A percentile compares a stretch with the other conserved stretches of the same genome.
Conservation (phyloP, 2,113 vertebrate species). For the Pseudorasbora parva region DNA sequence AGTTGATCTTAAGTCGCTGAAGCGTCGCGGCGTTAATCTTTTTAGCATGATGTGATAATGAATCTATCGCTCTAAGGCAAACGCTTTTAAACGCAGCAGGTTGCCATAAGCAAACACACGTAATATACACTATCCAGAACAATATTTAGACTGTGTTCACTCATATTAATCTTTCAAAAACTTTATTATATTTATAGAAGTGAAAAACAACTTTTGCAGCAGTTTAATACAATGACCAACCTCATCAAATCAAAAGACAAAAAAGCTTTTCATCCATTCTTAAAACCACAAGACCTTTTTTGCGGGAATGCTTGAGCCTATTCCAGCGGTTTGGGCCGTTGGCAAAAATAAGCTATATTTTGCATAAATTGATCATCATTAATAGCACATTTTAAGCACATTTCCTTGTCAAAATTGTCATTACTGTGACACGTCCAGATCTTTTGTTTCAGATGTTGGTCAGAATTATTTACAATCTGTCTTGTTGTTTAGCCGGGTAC, state of each 20-base stretch:
- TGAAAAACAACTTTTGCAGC: neutral
- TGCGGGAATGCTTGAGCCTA: too few species aligned
- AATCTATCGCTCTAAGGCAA: constrained; percentile 28
- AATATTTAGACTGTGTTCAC: neutral
- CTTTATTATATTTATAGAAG: neutral
- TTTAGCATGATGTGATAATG: constrained; percentile 36
- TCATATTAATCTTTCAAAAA: neutral
- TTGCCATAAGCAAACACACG: neutral
- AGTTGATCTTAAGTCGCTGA: constrained; percentile 3
- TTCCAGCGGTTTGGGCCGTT: too few species aligned
- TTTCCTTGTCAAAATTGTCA: too few species aligned
- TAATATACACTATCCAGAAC: neutral
- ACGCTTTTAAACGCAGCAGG: neutral
- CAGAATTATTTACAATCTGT: too few species aligned
- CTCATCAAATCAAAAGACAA: neutral
- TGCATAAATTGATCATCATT: neutral
- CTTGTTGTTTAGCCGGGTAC: too few species aligned
- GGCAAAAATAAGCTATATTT: neutral
- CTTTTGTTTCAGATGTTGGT: too few species aligned
- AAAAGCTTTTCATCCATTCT: neutral
- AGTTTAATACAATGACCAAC: neutral
- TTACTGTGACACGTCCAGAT: too few species aligned
- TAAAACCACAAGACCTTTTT: too few species aligned
- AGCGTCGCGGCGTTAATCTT: neutral
- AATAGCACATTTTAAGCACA: neutral